Percentiles rank a stretch among this genome's conserved stretches.
Conservation (phyloP, 2,888 invertebrate species). For the Hydriomena furcata region DNA sequence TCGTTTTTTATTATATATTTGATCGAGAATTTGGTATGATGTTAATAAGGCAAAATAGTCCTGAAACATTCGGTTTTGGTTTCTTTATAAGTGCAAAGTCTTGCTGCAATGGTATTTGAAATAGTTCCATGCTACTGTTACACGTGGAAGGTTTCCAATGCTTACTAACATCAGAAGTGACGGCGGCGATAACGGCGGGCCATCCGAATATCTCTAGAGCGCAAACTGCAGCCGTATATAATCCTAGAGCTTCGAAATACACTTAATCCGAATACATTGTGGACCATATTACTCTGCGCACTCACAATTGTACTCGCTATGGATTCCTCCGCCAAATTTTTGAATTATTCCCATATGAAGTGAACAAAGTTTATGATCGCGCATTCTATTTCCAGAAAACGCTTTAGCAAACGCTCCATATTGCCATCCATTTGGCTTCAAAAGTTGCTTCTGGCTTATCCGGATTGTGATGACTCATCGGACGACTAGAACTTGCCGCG, state of each 20-base stretch:
- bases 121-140: slow-evolving; percentile 33
- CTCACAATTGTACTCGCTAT: slow-evolving; percentile 62
- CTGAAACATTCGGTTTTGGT: neutral
- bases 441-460: slow-evolving; percentile 49
- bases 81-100: slow-evolving; percentile 15
- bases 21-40: slow-evolving; percentile 12
- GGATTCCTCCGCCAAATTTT: slow-evolving; percentile 73
- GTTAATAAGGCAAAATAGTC: slow-evolving; percentile 10
- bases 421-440: slow-evolving; percentile 62
- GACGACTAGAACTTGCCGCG: slow-evolving; percentile 11
- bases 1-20: slow-evolving; percentile 13
- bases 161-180: slow-evolving; percentile 45
- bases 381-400: slow-evolving; percentile 62
- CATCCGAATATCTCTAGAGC: slow-evolving; percentile 49
- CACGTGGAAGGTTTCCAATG: slow-evolving; percentile 41
- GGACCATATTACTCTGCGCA: slow-evolving; percentile 63
- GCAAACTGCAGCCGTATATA: slow-evolving; percentile 57
- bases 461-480: slow-evolving; percentile 47
- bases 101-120: slow-evolving; percentile 35
- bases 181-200: slow-evolving; percentile 48
- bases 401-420: slow-evolving; percentile 54
- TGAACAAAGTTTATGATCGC: slow-evolving; percentile 71
- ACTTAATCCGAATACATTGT: slow-evolving; percentile 67
- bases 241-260: slow-evolving; percentile 58
- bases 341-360: slow-evolving; percentile 70